Conservation (phyloP, 2,888 invertebrate genomes). For the Balanococcus diminutus region DNA sequence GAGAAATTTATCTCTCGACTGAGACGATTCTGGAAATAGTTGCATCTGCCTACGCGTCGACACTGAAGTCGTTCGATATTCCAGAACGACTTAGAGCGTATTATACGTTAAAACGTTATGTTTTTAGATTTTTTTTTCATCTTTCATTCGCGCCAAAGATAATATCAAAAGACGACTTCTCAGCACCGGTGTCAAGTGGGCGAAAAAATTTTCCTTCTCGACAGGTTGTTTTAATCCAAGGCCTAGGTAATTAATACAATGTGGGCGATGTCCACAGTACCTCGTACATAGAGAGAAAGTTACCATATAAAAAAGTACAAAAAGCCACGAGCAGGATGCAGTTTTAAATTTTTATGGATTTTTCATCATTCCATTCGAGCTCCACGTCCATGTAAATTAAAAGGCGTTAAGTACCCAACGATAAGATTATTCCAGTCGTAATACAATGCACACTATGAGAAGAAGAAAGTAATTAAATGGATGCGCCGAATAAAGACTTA, state of each 20-base stretch:
- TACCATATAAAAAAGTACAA: background rate
- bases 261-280: constrained; percentile 13
- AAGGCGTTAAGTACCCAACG: background rate
- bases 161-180: background rate
- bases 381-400: background rate
- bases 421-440: background rate
- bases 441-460: background rate
- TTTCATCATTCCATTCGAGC: background rate
- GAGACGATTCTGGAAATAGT: constrained; percentile 15
- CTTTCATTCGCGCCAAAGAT: background rate
- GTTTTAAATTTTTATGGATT: background rate
- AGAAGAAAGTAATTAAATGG: constrained; percentile 17
- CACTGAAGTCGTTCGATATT: background rate
- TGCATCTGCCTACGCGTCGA: constrained; percentile 18
- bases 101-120: background rate
- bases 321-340: background rate
- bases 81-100: background rate
- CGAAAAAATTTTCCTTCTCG: background rate
- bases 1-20: constrained; percentile 12
- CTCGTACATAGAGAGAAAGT: background rate
- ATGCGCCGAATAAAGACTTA: too few species aligned
- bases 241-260: background rate
- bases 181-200: background rate
- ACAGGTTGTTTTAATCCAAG: background rate
- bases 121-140: background rate